Evolutionary conservation across 2,797 vertebrate species (phyloP), one percentile per base, ranked within the genome.

Genomic region (Argyrosomus regius): DNA sequence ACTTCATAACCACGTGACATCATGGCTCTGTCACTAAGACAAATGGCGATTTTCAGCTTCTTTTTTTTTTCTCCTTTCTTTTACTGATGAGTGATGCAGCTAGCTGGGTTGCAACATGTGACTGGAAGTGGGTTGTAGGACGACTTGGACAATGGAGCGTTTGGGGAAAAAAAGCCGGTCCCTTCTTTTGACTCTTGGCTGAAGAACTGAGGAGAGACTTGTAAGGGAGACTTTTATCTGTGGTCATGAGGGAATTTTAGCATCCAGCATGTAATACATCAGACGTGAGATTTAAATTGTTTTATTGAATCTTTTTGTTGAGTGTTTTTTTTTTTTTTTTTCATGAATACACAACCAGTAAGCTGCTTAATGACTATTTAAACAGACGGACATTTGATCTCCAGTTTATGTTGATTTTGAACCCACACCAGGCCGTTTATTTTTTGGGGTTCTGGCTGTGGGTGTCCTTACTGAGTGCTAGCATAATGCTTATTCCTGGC

Each of bases 341-440:
- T 35, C 67, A 58, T 72, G 65, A 85, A 71, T 58, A 78, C 72
- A 66, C 59, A 86, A 75, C 62, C 71, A 82, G 72, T 71, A 73
- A 82, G 67, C 57, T 53, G 59, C 57, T 62, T 59, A 81, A 56
- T 84, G 83, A 87, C 71, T 78, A n/a, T 80, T 82, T 64, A 86
- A 86, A 80, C 75, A 77, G 71, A 65, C 77, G 76, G 70, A 79
- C 35, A 85, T 90, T 84, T 74, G 85, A 88, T 92, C 87, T 82
- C 56, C 2, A 31, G 22, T 75, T 84, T 62, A 35, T 88, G 87
- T 87, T 86, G 75, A 71, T 77, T 79, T 86, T 84, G 86, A 86
- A 82, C 56, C 26, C 52, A 56, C 69, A 86, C 61, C 81, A 77
- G 49, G 50, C 12, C 13, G 4, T 77, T 53, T 82, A 75, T 69